Conservation (phyloP, 2,113 vertebrate genomes). For the Plecturocebus donacophilus region DNA sequence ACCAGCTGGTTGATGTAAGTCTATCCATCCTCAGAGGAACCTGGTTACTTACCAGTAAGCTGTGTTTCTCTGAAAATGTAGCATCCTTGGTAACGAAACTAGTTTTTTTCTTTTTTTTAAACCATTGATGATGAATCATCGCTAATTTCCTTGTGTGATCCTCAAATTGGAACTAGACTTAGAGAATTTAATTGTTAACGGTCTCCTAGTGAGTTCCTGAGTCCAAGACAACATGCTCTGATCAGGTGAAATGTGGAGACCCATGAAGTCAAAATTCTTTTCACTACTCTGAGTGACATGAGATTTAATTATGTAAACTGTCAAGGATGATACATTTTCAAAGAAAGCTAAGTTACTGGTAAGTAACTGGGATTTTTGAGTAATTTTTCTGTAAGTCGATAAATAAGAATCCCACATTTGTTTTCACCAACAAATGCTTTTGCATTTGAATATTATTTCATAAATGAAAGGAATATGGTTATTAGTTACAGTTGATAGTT, state of each 20-base stretch:
- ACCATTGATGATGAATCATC: not conserved
- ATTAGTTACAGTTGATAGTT: not conserved
- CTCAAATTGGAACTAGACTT: conserved; percentile 47
- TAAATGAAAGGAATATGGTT: conserved; percentile 27
- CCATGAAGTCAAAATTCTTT: not conserved
- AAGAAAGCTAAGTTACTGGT: conserved; percentile 69
- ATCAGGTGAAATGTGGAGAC: conserved; percentile 43
- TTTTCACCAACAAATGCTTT: conserved; percentile 53
- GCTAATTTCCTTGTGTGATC: conserved; percentile 6
- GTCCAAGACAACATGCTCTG: conserved; percentile 1
- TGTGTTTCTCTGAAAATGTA: conserved; percentile 74
- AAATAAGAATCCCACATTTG: conserved; percentile 61
- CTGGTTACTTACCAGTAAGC: conserved; percentile 71
- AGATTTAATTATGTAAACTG: conserved; percentile 13
- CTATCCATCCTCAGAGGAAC: conserved; percentile 70
- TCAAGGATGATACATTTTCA: conserved; percentile 75
- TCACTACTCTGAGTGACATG: not conserved
- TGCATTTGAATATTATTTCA: conserved; percentile 52
- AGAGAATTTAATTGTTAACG: not conserved
- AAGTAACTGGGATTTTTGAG: conserved; percentile 73
- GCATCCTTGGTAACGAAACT: conserved; percentile 51
- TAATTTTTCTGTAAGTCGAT: conserved; percentile 66
- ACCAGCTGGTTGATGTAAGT: conserved; percentile 79
- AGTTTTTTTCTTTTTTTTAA: not conserved
- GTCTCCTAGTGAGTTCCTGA: conserved; percentile 43